A percentile compares a stretch with the other conserved stretches of the same genome.
phyloP scores from a whole-genome alignment of 2,888 invertebrate genomes.

The Neoitamus cyanurus region DNA sequence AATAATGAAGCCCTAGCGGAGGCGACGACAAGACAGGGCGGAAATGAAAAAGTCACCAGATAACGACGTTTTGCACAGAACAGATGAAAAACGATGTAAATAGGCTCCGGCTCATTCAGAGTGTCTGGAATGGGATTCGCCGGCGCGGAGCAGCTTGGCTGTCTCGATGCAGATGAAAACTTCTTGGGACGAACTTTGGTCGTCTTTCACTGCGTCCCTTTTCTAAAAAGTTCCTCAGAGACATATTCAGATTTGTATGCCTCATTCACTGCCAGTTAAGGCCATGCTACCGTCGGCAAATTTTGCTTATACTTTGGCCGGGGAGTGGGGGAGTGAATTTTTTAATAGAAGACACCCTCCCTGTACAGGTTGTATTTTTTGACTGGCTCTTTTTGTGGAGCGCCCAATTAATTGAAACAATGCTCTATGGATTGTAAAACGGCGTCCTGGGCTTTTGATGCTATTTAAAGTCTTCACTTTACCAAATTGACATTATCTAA shows the following conservation, averaged over 20 bases:
- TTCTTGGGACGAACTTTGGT: conserved; percentile 21
- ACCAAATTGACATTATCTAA: too few species aligned
- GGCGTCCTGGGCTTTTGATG: neutral
- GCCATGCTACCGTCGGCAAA: neutral
- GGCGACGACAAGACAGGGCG: conserved; percentile 23
- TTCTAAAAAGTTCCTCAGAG: conserved; percentile 18
- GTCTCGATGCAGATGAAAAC: conserved; percentile 9
- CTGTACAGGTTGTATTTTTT: neutral
- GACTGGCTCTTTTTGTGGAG: neutral
- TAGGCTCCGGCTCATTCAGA: conserved; percentile 16
- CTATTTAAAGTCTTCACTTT: neutral
- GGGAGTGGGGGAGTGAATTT: neutral
- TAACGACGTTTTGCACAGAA: conserved; percentile 25
- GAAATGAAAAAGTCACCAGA: conserved; percentile 42
- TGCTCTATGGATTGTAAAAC: neutral
- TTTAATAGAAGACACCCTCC: neutral
- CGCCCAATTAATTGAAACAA: neutral
- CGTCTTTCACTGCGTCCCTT: neutral
- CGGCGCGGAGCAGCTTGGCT: neutral
- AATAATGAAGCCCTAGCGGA: conserved; percentile 11
- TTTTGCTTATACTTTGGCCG: neutral
- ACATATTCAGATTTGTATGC: conserved; percentile 24
- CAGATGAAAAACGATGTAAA: conserved; percentile 33
- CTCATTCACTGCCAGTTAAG: conserved; percentile 1
- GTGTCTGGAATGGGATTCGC: neutral